These are phyloP conservation scores for Pogoniulus pusillus DNA, from an alignment of 2,797 vertebrate genomes.

Conservation along the genomic window DNA sequence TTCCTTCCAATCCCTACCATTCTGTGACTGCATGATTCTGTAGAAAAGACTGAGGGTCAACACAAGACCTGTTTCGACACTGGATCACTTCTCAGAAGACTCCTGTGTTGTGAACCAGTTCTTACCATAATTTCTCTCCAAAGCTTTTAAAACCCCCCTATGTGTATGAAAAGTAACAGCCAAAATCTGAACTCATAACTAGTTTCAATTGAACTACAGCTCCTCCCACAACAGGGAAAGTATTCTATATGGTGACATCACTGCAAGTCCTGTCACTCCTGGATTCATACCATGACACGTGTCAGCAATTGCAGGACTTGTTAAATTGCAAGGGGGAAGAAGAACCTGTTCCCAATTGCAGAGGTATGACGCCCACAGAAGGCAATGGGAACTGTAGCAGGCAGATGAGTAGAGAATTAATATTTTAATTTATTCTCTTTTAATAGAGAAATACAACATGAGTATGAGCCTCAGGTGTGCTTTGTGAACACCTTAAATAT, in stretches of 20 bases:
- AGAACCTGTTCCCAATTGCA: background rate
- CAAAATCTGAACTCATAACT: background rate
- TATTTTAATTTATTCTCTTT: slow-evolving; percentile 23
- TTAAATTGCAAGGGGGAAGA: background rate
- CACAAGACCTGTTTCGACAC: background rate
- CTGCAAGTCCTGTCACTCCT: background rate
- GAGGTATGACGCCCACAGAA: background rate
- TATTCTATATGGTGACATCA: background rate
- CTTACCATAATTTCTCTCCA: background rate
- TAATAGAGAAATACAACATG: background rate
- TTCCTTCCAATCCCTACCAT: no score
- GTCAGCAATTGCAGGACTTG: background rate
- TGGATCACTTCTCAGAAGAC: background rate
- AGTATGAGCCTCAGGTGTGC: background rate
- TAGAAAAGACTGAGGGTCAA: background rate
- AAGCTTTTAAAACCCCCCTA: background rate
- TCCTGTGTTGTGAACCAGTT: background rate
- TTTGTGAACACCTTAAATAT: background rate
- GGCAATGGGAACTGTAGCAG: background rate
- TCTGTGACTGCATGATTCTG: background rate
- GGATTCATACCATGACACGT: background rate
- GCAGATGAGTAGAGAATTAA: background rate
- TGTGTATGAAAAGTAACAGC: background rate
- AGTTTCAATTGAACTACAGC: background rate
- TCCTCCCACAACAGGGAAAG: background rate